Evolutionary conservation across 1,140 invertebrate species (phyloP), one percentile per base, ranked within the genome.

Genomic region (Laupala kohalensis): DNA sequence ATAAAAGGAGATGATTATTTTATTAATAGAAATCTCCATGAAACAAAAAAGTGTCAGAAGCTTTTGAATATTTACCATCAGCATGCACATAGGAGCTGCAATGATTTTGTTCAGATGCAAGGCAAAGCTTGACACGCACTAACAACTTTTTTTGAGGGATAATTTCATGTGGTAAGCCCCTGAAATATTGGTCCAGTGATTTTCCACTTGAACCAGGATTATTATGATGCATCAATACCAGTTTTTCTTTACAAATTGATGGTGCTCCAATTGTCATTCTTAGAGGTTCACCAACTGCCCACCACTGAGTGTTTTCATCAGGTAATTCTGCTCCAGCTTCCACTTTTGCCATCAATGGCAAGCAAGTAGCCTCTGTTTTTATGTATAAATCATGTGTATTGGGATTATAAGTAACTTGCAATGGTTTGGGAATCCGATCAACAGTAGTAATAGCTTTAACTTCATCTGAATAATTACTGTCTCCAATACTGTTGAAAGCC

Each of bases 381-480:
- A 95, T 91, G 6, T 88, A 87, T 0, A 96, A 77, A 0, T 85
- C 87, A 30, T 88, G 86, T 3, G 88, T 87, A 74, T 87, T 87
- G 0, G 90, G 91, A 75, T 95, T 91, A 77, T 88, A 95, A 19
- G 89, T 90, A 3, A 95, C 92, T 71, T 90, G 85, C 71, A 92
- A 83, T 0, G 94, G 91, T 0, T 88, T 81, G 2, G 92, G 89
- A 25, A 96, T 94, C 74, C 90, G 86, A 73, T 94, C 91, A 2
- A 95, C 90, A 70, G 90, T 88, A 0, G 93, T 95, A 0, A 88
- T 89, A 5, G 87, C 88, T 13, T 85, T 83, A 1, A 92, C 86
- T 78, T 93, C 91, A 71, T 92, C 89, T 0, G 93, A 95, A 77
- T 90, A 93, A 71, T 92, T 90, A 27, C 92, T 94, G 67, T 88